These are phyloP conservation scores for Nibea albiflora DNA, from an alignment of 2,113 vertebrate species.

Conservation along the genomic window DNA sequence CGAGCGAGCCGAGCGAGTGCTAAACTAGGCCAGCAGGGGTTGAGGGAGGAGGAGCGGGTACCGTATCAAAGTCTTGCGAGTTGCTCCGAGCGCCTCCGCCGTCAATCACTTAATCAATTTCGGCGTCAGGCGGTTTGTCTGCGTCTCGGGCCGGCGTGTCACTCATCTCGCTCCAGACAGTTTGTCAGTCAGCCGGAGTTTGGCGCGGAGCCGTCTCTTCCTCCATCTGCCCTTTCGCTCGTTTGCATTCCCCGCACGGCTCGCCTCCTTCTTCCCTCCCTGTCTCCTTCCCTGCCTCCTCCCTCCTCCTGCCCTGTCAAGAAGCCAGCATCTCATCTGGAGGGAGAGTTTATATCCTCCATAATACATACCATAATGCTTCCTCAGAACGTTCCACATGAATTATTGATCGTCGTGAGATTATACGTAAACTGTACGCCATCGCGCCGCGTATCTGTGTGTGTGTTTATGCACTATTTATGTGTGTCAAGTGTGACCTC, in stretches of 20 bases:
- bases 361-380: conserved; percentile 65
- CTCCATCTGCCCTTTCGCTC: conserved; percentile 35
- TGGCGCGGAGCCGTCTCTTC: conserved; percentile 25
- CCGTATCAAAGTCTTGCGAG: conserved; percentile 54
- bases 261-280: neutral
- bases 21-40: conserved; percentile 62
- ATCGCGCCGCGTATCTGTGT: conserved; percentile 12
- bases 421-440: conserved; percentile 46
- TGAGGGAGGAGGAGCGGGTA: conserved; percentile 37
- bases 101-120: conserved; percentile 75
- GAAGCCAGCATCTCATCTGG: conserved; percentile 48
- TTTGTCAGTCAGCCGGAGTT: conserved; percentile 57
- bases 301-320: conserved; percentile 27
- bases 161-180: conserved; percentile 66
- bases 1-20: conserved; percentile 7
- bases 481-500: conserved; percentile 59
- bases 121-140: conserved; percentile 56
- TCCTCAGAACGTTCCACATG: conserved; percentile 45
- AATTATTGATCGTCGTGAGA: conserved; percentile 71
- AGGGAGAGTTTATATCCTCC: conserved; percentile 74
- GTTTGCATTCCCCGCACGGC: conserved; percentile 9
- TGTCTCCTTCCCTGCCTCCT: neutral
- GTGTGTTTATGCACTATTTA: conserved; percentile 56
- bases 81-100: conserved; percentile 33
- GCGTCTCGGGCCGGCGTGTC: conserved; percentile 42